Evolutionary conservation across 2,797 vertebrate genomes (phyloP).

Genomic region (Dendrocincla fuliginosa): DNA sequence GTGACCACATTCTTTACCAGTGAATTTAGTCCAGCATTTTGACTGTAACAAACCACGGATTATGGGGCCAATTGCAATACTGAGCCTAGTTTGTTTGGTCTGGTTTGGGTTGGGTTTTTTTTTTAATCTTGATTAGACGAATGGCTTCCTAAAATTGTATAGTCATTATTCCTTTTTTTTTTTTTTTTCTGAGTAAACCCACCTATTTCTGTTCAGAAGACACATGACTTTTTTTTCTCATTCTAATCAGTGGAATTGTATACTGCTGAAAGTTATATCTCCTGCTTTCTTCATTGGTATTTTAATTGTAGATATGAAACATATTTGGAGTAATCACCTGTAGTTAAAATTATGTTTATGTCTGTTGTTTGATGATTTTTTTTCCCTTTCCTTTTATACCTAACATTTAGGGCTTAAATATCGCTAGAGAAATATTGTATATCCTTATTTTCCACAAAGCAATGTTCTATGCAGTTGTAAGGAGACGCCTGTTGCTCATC

Average conservation of each 20-base stretch:
- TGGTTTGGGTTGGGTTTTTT: too few relatives aligned
- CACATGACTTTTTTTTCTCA: background rate
- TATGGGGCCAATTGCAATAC: background rate
- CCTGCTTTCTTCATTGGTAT: background rate
- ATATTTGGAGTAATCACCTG: background rate
- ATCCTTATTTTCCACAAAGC: background rate
- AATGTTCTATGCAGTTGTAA: background rate
- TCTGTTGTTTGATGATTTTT: background rate
- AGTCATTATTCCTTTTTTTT: background rate
- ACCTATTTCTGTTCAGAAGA: background rate
- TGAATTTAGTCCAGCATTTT: background rate
- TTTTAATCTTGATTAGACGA: background rate
- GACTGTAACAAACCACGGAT: background rate
- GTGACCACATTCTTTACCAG: background rate
- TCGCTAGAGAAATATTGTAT: background rate
- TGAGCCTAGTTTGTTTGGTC: background rate
- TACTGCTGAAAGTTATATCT: background rate
- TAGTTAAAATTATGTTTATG: background rate
- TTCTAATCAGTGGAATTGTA: background rate
- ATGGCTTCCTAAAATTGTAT: background rate
- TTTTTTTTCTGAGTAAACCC: background rate
- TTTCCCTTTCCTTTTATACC: background rate
- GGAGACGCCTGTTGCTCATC: background rate
- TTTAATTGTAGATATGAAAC: background rate
- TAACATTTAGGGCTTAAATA: background rate